Evolutionary conservation across 2,888 invertebrate genomes (phyloP).

Genomic region (Camponotus fellah): DNA sequence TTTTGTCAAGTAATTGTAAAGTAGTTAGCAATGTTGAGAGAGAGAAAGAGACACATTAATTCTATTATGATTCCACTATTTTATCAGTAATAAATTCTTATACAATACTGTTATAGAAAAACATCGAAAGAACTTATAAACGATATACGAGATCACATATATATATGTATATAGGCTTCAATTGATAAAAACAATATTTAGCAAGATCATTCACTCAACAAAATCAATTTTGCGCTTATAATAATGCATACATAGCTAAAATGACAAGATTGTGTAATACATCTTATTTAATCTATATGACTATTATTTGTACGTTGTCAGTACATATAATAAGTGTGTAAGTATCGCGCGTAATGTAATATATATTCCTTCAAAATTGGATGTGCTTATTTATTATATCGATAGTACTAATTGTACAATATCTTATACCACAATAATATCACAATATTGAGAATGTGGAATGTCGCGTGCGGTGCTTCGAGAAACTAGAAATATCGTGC

Average conservation of each 20-base stretch:
- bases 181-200: not conserved
- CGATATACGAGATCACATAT: not conserved
- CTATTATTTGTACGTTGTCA: constrained; percentile 40
- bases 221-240: not conserved
- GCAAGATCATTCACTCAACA: not conserved
- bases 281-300: constrained; percentile 23
- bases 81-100: constrained; percentile 28
- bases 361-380: constrained; percentile 31
- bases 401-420: constrained; percentile 19
- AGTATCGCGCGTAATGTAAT: constrained; percentile 50
- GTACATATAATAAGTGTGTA: constrained; percentile 46
- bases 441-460: constrained; percentile 59
- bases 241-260: not conserved
- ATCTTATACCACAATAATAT: constrained; percentile 42
- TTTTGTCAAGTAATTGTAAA: not conserved
- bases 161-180: too few relatives aligned
- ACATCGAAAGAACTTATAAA: constrained; percentile 38
- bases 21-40: not conserved
- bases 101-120: constrained; percentile 45
- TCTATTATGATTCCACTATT: not conserved
- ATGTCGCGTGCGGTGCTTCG: constrained; percentile 53
- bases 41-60: not conserved
- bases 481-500: constrained; percentile 19
- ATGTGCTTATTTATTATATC: constrained; percentile 25
- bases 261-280: not conserved